Evolutionary conservation across 2,888 invertebrate species (phyloP).

Genomic region (Marronus borbonicus): DNA sequence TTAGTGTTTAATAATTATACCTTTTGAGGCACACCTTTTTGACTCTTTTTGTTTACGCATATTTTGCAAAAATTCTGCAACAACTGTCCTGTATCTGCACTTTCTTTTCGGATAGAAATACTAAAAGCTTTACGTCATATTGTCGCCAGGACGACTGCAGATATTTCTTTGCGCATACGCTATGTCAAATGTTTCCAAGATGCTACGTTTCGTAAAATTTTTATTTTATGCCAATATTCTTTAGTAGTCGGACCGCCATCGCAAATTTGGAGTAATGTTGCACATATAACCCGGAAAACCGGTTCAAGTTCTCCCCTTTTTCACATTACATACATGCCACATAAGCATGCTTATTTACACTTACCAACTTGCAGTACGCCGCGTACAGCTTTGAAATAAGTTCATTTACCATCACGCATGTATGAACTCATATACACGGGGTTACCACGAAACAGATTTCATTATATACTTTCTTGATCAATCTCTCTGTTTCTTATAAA

Average conservation of each 20-base stretch:
- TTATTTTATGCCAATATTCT: slow-evolving; percentile 21
- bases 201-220: slow-evolving; percentile 4
- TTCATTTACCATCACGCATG: slow-evolving; percentile 37
- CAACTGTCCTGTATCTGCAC: no score
- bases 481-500: background rate
- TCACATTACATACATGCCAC: slow-evolving; percentile 50
- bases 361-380: slow-evolving; percentile 39
- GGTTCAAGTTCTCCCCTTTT: slow-evolving; percentile 52
- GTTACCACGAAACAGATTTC: background rate
- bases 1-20: no score
- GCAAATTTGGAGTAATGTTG: slow-evolving; percentile 55
- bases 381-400: slow-evolving; percentile 32
- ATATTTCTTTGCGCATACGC: background rate
- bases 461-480: background rate
- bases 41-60: no score
- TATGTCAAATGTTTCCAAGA: background rate
- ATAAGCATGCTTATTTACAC: slow-evolving; percentile 49
- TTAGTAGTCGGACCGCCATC: slow-evolving; percentile 54
- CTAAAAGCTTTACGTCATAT: background rate
- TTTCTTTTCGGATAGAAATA: no score
- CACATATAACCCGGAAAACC: slow-evolving; percentile 50
- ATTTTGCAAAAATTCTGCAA: no score
- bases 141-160: background rate
- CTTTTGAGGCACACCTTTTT: no score
- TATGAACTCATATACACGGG: slow-evolving; percentile 9